A percentile compares a stretch with the other conserved stretches of the same genome.
Evolutionary conservation across 2,113 vertebrate species (phyloP).

Genomic region (Phalacrocorax brasilianus): DNA sequence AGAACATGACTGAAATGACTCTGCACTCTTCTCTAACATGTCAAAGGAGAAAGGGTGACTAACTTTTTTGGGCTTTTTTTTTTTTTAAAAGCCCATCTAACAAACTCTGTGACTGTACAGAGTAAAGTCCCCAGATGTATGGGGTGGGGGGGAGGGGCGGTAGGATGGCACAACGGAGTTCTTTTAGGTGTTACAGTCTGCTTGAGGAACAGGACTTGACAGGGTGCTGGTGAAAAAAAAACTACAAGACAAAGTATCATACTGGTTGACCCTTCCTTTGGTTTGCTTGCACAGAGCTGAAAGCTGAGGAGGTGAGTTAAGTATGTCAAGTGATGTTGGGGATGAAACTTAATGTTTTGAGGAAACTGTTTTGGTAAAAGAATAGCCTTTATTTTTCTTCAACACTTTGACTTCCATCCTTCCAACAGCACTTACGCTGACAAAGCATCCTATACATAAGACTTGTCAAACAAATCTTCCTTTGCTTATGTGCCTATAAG

Average conservation of each 20-base stretch:
- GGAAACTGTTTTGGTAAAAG: neutral
- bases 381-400: neutral
- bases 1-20: neutral
- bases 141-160: accelerated
- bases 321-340: neutral
- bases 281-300: neutral
- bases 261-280: neutral
- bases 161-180: too few species aligned
- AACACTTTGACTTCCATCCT: neutral
- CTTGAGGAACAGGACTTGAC: neutral
- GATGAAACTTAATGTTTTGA: neutral
- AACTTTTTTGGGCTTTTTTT: too few species aligned
- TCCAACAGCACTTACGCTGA: neutral
- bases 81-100: neutral
- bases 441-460: accelerated
- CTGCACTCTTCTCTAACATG: accelerated
- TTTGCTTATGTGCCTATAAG: accelerated
- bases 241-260: accelerated
- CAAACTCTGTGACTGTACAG: accelerated
- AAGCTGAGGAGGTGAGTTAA: neutral
- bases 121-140: neutral
- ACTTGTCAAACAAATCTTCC: neutral
- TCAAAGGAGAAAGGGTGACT: neutral
- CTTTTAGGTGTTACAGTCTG: accelerated
- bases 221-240: neutral